Base-by-base conservation (phyloP, 2,113 vertebrate species). In the Verasper variegatus region DNA sequence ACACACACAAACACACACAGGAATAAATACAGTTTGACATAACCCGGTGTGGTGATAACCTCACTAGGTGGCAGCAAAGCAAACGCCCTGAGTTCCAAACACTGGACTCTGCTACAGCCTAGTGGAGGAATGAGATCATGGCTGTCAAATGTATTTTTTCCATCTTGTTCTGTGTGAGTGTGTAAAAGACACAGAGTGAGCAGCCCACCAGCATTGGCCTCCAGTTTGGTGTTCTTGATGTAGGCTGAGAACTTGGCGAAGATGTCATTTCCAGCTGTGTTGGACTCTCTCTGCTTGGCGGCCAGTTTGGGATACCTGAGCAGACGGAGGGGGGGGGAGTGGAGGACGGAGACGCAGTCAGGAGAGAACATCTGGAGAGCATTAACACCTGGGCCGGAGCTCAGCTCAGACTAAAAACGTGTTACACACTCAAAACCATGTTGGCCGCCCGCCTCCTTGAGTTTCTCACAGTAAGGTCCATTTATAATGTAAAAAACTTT, bases 161-260 rank as follows among this genome's bases (percentile, higher is more conserved):
- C 14, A 49, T 58, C 37, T 45, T 63, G 47, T 67, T 73, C 51
- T 31, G 74, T 64, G 76, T n/a, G 70, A 10, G 74, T 64, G 76
- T n/a, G 70, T 17, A 63, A 74, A 37, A 51, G 74, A 67, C 71
- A n/a, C 68, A 40, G 64, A 76, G 37, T 12, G 74, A 88, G 78
- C 70, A 64, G 91, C 95, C 95, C 90, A 99, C 98, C 95, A 2
- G 93, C 88, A 59, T 99, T 99, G 89, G 95, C 95, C 75, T 97
- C 96, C 77, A 94, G 94, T 81, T 95, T 97, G 59, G 97, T 97
- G 92, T 98, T 99, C 91, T 99, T 99, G 88, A 99, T 99, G 92
- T 95, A 99, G 17, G 98, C 96, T 17, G 98, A 99, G 94, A 99
- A 99, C 93, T 96, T 99, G 88, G 97, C 95, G 71, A 99, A 99